These are phyloP conservation scores for Philereme transversata DNA, from an alignment of 2,888 invertebrate genomes.

Conservation along the genomic window DNA sequence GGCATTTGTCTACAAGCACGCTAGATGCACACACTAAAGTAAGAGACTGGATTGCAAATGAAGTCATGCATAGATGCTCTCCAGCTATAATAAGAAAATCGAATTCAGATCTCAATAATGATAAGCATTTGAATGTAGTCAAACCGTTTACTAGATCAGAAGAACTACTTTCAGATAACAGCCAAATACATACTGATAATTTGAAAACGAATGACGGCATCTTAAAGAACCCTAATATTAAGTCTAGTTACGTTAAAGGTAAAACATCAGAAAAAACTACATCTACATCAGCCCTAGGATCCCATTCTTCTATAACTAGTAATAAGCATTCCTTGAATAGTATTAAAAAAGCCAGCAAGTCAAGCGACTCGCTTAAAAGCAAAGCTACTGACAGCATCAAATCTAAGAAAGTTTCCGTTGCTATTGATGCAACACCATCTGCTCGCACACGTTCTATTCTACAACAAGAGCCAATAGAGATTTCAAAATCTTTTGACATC, in stretches of 20 bases:
- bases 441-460: conserved; percentile 89
- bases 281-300: conserved; percentile 75
- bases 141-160: conserved; percentile 77
- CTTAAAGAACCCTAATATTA: conserved; percentile 46
- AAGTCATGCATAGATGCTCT: conserved; percentile 89
- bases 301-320: conserved; percentile 71
- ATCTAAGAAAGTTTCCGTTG: conserved; percentile 89
- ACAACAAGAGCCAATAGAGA: conserved; percentile 90
- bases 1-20: conserved; percentile 91
- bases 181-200: conserved; percentile 52
- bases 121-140: conserved; percentile 54
- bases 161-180: conserved; percentile 70
- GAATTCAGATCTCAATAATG: conserved; percentile 63
- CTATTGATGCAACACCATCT: conserved; percentile 90
- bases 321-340: conserved; percentile 60
- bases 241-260: conserved; percentile 51
- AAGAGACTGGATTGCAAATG: conserved; percentile 93
- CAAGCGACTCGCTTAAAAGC: conserved; percentile 75
- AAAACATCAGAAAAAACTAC: conserved; percentile 77
- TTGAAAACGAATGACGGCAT: conserved; percentile 50
- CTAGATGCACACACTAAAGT: conserved; percentile 94
- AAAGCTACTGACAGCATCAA: conserved; percentile 72
- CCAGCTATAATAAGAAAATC: conserved; percentile 86
- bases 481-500: conserved; percentile 86
- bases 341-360: conserved; percentile 61